Base-by-base conservation (phyloP, 2,888 invertebrate species). In the Ceramica pisi region DNA sequence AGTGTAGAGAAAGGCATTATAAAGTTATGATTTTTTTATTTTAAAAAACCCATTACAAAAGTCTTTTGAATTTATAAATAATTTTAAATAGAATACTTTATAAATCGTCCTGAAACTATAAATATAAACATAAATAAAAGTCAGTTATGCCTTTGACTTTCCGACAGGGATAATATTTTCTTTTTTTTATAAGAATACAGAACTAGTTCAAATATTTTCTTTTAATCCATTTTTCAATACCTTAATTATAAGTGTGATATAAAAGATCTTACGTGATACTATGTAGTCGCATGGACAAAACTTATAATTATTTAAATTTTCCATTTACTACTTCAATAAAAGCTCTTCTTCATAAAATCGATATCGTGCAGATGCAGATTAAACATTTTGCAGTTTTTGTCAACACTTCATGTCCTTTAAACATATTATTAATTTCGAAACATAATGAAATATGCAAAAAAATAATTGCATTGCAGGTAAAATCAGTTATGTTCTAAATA, bases 401-500 rank as follows among this genome's bases (percentile, higher is more conserved):
- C 3, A 14, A n/a, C 16, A 44, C 8, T 8, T 12, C 14, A 21
- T 61, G 53, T 81, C 53, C 56, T 76, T 35, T 65, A 38, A 60
- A 53, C 44, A 75, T 16, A 67, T 48, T 56, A 2, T n/a, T n/a
- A 35, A 61, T 79, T 71, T 72, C 16, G n/a, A 71, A 85, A 44
- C 21, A 14, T 26, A 53, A 59, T 26, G 16, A 69, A 62, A 55
- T n/a, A 56, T 71, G 72, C 41, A 80, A 84, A 83, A 81, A 71
- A 64, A 65, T 57, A 74, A 67, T 71, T 59, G 67, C 69, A 67
- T 76, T 69, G 69, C 72, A 70, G 64, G 71, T 75, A 82, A 81
- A 81, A 79, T 80, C 78, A 71, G 75, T 75, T 71, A 74, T 81
- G 86, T 83, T 80, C 87, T 72, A 77, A 88, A 87, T 90, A 90